Evolutionary conservation across 1,140 invertebrate species (phyloP).

Genomic region (Drosophila parvula): DNA sequence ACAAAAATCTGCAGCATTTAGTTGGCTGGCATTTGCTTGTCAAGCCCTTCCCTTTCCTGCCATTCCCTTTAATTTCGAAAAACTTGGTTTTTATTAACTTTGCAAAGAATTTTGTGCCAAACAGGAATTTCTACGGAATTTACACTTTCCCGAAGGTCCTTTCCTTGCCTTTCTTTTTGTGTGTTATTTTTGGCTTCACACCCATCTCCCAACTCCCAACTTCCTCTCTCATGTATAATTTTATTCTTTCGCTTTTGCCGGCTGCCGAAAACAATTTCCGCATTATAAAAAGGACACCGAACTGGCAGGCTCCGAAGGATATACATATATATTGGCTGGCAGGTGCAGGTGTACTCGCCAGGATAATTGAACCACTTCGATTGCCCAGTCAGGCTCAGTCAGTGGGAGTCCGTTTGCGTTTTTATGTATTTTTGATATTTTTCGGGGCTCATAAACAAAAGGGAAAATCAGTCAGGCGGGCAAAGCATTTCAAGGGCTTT

Average conservation of each 20-base stretch:
- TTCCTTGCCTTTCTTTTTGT: conserved; percentile 31
- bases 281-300: conserved; percentile 33
- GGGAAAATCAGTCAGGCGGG: conserved; percentile 51
- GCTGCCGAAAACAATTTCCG: conserved; percentile 32
- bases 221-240: conserved; percentile 45
- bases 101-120: conserved; percentile 67
- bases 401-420: conserved; percentile 33
- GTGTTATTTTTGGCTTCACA: conserved; percentile 57
- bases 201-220: not conserved
- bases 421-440: conserved; percentile 49
- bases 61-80: conserved; percentile 22
- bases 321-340: conserved; percentile 31
- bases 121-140: conserved; percentile 70
- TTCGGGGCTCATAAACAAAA: conserved; percentile 25
- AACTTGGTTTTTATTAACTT: conserved; percentile 62
- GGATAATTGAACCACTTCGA: conserved; percentile 73
- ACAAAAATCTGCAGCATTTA: conserved; percentile 56
- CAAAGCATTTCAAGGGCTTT: conserved; percentile 76
- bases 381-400: conserved; percentile 33
- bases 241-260: conserved; percentile 30
- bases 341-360: conserved; percentile 54
- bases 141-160: conserved; percentile 52
- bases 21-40: conserved; percentile 69
- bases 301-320: conserved; percentile 1
- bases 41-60: conserved; percentile 5